Percentiles rank a stretch among this genome's conserved stretches.
Evolutionary conservation across 2,797 vertebrate genomes (phyloP).

Genomic region (Graptemys geographica): DNA sequence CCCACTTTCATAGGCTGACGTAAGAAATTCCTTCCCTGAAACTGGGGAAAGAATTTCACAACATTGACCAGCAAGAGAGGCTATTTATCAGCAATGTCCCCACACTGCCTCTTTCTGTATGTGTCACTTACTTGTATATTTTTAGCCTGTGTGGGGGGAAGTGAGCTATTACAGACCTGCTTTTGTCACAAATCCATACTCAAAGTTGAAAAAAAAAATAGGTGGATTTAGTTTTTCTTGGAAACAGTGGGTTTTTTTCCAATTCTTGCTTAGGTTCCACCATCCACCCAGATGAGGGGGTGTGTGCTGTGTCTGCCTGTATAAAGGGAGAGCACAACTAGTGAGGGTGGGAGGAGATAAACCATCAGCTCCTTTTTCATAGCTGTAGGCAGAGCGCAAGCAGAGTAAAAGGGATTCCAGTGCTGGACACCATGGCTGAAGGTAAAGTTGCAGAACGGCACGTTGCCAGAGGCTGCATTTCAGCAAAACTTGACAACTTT

Average conservation of each 20-base stretch:
- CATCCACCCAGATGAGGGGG: slow-evolving; percentile 7
- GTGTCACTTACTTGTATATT: not conserved
- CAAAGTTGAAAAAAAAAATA: not conserved
- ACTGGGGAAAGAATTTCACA: not conserved
- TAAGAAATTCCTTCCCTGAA: not conserved
- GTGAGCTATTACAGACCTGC: not conserved
- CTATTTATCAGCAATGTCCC: not conserved
- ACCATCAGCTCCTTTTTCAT: not conserved
- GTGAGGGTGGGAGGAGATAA: not conserved
- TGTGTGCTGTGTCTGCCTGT: not conserved
- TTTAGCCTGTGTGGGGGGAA: not conserved
- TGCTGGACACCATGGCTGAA: not conserved
- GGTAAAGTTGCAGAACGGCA: not conserved
- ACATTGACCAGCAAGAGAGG: not conserved
- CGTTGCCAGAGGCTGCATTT: not conserved
- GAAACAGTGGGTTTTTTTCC: slow-evolving; percentile 14
- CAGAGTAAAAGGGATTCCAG: not conserved
- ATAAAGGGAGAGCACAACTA: slow-evolving; percentile 39
- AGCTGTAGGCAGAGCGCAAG: not conserved
- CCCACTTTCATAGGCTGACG: not conserved
- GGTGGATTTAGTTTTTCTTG: slow-evolving; percentile 24
- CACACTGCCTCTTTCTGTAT: no score
- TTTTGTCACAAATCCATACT: not conserved
- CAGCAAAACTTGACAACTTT: not conserved
- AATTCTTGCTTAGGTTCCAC: not conserved